Evolutionary conservation across 2,797 vertebrate genomes (phyloP), one percentile per base, ranked within the genome.

Genomic region (Glyptemys insculpta): DNA sequence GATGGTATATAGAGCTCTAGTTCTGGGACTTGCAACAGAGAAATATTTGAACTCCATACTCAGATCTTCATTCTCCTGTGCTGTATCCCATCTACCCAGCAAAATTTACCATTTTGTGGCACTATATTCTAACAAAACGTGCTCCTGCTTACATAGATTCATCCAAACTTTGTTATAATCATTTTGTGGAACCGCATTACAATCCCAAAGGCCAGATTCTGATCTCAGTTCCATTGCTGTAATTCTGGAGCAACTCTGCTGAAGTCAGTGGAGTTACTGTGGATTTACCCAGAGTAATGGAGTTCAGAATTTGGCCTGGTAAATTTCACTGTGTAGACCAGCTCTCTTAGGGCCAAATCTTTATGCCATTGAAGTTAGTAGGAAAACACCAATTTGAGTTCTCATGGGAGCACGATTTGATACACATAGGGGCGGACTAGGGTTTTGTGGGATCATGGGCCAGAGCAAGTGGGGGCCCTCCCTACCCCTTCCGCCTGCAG

Each of bases 1-100:
- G 91, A 85, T 96, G 95, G 84, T 96, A 94, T 44, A 88, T 86
- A 90, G 91, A 91, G 90, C 93, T 94, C 96, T 97, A 91, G 96
- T 94, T 95, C 91, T 93, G 93, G 96, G 86, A 88, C 80, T 90
- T 85, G 78, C 86, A 94, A 89, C 84, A 29, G 79, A 85, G 93
- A 95, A 96, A 95, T 92, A 88, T 93, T 37, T 89, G 89, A 90
- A 94, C 96, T 79, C 25, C 37, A 18, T 96, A 95, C 74, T 94
- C 95, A 96, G 96, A 92, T 74, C 86, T 94, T 94, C 50, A 47
- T 90, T 93, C 94, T 93, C 57, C 80, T 85, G 31, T 83, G 52
- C 83, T 92, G 86, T 84, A 83, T 79, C 37, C 12, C 29, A 79
- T 89, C 68, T 92, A 57, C 1, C 2, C 49, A 88, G 49, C 34